These are phyloP conservation scores for Zoroaster sp. DNA, from an alignment of 53 echinoderm and acorn worm species.

Conservation along the genomic window DNA sequence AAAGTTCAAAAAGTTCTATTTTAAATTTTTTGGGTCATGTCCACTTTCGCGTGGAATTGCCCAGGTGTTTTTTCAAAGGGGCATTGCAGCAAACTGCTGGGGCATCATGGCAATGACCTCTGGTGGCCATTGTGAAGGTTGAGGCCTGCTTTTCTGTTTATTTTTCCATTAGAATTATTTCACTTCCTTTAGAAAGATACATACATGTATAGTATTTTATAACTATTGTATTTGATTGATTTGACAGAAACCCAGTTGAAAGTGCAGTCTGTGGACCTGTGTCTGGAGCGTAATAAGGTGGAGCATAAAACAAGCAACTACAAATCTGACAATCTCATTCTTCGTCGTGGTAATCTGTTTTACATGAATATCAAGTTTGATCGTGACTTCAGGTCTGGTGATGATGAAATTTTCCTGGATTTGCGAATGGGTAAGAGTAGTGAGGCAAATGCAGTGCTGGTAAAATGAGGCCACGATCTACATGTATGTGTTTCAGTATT, in stretches of 20 bases:
- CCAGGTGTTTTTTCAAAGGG: no score
- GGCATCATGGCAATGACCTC: no score
- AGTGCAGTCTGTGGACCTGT: constrained; percentile 64
- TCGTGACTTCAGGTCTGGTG: constrained; percentile 57
- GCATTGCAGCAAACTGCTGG: no score
- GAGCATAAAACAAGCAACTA: constrained; percentile 81
- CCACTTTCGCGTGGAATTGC: no score
- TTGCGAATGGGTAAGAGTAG: constrained; percentile 81
- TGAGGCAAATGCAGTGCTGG: no score
- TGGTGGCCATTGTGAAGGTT: no score
- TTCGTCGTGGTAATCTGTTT: constrained; percentile 81
- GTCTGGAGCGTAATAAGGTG: constrained; percentile 57
- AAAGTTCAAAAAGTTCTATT: no score
- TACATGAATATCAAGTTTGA: constrained; percentile 71
- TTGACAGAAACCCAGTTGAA: constrained; percentile 82
- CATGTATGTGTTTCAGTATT: no score
- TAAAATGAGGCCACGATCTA: no score
- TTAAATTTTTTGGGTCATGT: no score
- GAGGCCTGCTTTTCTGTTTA: no score
- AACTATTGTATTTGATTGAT: background rate
- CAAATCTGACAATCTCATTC: constrained; percentile 72
- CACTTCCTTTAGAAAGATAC: background rate
- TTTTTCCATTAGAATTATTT: no score
- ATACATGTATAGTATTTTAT: background rate
- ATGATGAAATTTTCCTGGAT: constrained; percentile 75